phyloP scores from a whole-genome alignment of 2,888 invertebrate species.

The Pristionchus mayeri region DNA sequence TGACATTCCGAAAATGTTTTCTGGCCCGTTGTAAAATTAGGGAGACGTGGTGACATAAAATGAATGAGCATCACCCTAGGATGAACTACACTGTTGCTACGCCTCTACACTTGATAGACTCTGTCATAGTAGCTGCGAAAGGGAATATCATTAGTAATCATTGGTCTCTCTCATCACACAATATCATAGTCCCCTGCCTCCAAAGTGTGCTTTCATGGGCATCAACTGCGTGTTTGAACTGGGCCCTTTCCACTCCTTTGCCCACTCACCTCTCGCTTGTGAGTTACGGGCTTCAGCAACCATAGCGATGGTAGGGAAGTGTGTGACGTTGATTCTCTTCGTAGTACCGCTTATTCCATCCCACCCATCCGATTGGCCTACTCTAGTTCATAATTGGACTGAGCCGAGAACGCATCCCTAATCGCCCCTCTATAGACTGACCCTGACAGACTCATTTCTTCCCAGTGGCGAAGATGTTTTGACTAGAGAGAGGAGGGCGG shows the following conservation, averaged over 20 bases:
- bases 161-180: background rate
- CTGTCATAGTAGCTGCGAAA: too few relatives aligned
- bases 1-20: too few relatives aligned
- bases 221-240: background rate
- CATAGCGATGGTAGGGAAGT: background rate
- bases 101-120: too few relatives aligned
- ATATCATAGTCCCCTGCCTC: background rate
- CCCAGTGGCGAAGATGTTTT: background rate
- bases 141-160: too few relatives aligned
- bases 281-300: background rate
- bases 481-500: background rate
- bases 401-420: background rate
- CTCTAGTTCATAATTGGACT: background rate
- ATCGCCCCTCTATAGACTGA: conserved; percentile 12
- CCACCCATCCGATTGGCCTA: background rate
- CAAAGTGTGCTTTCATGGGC: background rate
- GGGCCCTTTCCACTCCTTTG: background rate
- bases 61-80: background rate
- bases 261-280: background rate
- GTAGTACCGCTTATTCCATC: too few relatives aligned
- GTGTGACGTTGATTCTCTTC: too few relatives aligned
- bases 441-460: conserved; percentile 25
- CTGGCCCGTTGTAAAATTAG: too few relatives aligned
- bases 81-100: background rate
- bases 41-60: too few relatives aligned